phyloP scores from a whole-genome alignment of 2,888 invertebrate species.

The Orchesella flavescens region DNA sequence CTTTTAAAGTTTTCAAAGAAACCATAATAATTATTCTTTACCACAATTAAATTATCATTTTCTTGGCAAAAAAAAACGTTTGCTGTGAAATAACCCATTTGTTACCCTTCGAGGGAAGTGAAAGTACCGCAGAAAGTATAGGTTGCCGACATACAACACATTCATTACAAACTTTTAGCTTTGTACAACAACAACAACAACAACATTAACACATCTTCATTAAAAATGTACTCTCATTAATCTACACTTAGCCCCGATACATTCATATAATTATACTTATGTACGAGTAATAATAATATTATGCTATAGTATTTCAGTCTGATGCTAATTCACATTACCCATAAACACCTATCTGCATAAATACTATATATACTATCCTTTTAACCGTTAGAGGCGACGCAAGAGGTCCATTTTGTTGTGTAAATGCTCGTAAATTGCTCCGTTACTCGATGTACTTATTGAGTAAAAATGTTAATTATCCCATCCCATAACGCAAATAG shows the following conservation, averaged over 20 bases:
- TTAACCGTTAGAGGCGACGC: constrained; percentile 42
- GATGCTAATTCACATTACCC: not conserved
- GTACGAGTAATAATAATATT: no score
- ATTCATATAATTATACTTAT: no score
- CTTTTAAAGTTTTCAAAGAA: not conserved
- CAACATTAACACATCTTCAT: no score
- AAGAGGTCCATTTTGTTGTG: constrained; percentile 49
- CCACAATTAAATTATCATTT: constrained; percentile 1
- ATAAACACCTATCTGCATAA: not conserved
- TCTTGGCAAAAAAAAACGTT: not conserved
- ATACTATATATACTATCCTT: no score
- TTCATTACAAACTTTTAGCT: no score
- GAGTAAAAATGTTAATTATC: not conserved
- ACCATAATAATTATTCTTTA: not conserved
- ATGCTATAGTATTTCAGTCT: no score
- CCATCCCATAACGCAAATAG: not conserved
- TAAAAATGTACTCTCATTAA: no score
- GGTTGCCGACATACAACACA: no score
- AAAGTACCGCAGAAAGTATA: no score
- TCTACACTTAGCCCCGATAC: no score
- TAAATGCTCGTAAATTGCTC: constrained; percentile 54
- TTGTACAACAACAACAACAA: no score
- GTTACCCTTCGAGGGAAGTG: no score
- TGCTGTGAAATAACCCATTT: not conserved
- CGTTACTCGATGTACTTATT: constrained; percentile 27